phyloP scores from a whole-genome alignment of 1,140 invertebrate genomes.

The Agrilus planipennis region DNA sequence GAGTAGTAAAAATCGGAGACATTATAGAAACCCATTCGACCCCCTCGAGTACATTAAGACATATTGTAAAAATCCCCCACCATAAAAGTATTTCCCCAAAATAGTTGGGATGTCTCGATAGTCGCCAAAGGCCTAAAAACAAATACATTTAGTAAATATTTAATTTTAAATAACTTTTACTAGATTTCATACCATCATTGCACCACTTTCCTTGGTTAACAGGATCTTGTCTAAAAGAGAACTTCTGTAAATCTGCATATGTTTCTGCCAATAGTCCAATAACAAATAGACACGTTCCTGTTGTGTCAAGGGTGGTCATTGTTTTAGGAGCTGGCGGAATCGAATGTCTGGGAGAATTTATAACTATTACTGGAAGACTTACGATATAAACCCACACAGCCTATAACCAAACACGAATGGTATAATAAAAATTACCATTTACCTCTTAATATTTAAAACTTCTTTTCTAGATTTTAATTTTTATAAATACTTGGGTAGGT shows the following conservation, averaged over 20 bases:
- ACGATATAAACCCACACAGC: slow-evolving; percentile 88
- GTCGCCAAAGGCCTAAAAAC: slow-evolving; percentile 66
- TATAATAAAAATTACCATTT: too few species aligned
- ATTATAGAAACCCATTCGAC: slow-evolving; percentile 72
- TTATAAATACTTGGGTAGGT: too few species aligned
- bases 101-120: slow-evolving; percentile 89
- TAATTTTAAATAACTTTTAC: background rate
- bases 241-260: slow-evolving; percentile 84
- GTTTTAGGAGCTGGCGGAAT: slow-evolving; percentile 64
- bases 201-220: slow-evolving; percentile 82
- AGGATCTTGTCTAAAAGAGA: slow-evolving; percentile 75
- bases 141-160: slow-evolving; percentile 11
- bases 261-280: slow-evolving; percentile 77
- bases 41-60: slow-evolving; percentile 70
- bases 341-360: slow-evolving; percentile 75
- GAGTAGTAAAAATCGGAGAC: slow-evolving; percentile 77
- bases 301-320: slow-evolving; percentile 72
- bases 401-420: slow-evolving; percentile 36
- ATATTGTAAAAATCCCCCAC: slow-evolving; percentile 89
- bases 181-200: slow-evolving; percentile 54
- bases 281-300: slow-evolving; percentile 71
- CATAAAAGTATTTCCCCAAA: slow-evolving; percentile 90
- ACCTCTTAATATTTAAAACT: too few species aligned
- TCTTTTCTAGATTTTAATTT: too few species aligned
- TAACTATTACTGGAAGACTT: slow-evolving; percentile 81